These are phyloP conservation scores for Sanderia malayensis DNA, from an alignment of 30 jellyfish, hydroid and myxozoan species.

Conservation along the genomic window DNA sequence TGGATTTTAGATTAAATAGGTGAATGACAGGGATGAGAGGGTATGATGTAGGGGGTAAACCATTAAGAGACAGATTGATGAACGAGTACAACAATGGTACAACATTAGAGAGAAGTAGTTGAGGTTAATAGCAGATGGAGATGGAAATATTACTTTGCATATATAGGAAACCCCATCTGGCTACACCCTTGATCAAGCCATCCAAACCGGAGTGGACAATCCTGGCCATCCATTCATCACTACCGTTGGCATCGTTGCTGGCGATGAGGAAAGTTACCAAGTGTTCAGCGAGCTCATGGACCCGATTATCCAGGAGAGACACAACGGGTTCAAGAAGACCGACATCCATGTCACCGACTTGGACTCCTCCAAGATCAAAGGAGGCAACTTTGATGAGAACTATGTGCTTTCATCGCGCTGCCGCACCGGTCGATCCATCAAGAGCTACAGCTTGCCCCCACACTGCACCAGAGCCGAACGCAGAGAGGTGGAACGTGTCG, in stretches of 20 bases:
- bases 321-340: slow-evolving; percentile 63
- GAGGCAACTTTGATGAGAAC: slow-evolving; percentile 72
- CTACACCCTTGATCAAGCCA: slow-evolving; percentile 77
- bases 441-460: slow-evolving; percentile 59
- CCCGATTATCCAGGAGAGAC: slow-evolving; percentile 74
- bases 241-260: slow-evolving; percentile 84
- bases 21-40: no score
- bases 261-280: slow-evolving; percentile 69
- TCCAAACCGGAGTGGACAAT: slow-evolving; percentile 84
- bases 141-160: no score
- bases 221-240: slow-evolving; percentile 85
- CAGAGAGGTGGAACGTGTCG: slow-evolving; percentile 56
- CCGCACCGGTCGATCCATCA: slow-evolving; percentile 76
- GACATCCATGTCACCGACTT: slow-evolving; percentile 64
- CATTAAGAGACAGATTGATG: no score
- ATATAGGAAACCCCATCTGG: slow-evolving; percentile 71
- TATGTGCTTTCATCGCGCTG: slow-evolving; percentile 69
- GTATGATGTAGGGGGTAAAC: background rate
- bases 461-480: slow-evolving; percentile 83
- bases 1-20: no score
- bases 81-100: background rate
- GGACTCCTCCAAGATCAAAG: slow-evolving; percentile 69
- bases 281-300: slow-evolving; percentile 71
- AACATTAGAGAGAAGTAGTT: no score
- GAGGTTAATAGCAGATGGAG: no score